A percentile compares a stretch with the other conserved stretches of the same genome.
phyloP scores from a whole-genome alignment of 2,888 invertebrate species.

The Scaptomyza cyrtandrae region DNA sequence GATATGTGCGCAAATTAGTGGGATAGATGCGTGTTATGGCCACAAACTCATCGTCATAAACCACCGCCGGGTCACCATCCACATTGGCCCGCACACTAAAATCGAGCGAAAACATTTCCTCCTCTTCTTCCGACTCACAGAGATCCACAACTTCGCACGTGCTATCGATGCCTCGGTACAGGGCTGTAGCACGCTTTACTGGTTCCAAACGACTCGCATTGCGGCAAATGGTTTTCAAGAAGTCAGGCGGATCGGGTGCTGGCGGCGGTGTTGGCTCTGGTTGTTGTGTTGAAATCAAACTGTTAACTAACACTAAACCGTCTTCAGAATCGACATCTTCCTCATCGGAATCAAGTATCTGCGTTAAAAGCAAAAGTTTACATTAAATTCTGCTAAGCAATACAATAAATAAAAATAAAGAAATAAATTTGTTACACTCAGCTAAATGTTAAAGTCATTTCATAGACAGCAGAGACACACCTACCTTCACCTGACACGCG shows the following conservation, averaged over 20 bases:
- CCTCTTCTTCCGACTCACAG: conserved; percentile 68
- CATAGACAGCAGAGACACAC: conserved; percentile 29
- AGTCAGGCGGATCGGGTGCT: conserved; percentile 61
- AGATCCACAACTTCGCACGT: conserved; percentile 61
- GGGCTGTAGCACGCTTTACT: conserved; percentile 60
- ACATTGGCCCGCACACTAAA: conserved; percentile 71
- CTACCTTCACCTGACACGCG: conserved; percentile 46
- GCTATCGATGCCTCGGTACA: conserved; percentile 68
- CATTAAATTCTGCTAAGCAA: background rate
- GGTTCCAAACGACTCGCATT: conserved; percentile 66
- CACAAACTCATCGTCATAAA: conserved; percentile 53
- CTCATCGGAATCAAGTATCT: conserved; percentile 70
- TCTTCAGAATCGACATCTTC: conserved; percentile 46
- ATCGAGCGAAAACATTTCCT: conserved; percentile 69
- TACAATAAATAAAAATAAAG: background rate
- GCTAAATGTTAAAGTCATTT: conserved; percentile 66
- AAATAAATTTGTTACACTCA: conserved; percentile 49
- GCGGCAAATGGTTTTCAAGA: conserved; percentile 49
- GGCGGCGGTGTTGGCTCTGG: conserved; percentile 16
- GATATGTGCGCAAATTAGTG: conserved; percentile 69
- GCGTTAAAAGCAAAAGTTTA: conserved; percentile 3
- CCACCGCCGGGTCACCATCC: conserved; percentile 41
- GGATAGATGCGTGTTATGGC: conserved; percentile 65
- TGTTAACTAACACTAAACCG: conserved; percentile 24
- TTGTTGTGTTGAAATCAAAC: conserved; percentile 16